Evolutionary conservation across 1,140 invertebrate genomes (phyloP), one percentile per base, ranked within the genome.

Genomic region (Anadara kagoshimensis): DNA sequence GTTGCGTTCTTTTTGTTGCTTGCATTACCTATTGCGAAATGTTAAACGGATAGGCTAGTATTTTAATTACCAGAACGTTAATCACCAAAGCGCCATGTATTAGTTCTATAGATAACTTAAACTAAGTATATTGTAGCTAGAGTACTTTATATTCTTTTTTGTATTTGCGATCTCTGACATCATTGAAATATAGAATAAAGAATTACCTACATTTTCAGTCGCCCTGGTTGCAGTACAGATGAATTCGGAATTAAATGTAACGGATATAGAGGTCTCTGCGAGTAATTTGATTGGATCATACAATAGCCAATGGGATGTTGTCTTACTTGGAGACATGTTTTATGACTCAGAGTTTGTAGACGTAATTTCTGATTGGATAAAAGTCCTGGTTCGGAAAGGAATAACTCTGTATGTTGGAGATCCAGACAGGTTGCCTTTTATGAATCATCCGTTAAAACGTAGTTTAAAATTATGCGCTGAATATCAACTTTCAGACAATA

Each of bases 291-390:
- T 80, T 53, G 74, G 76, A n/a, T 29, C 44, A 45, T 1, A 36
- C 5, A 12, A 57, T 53, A 43, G 47, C 16, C 14, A 64, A 18
- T 80, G 74, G 73, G 78, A 85, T 61, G 53, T 81, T 45, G 45
- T 85, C 20, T 61, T 85, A 26, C 51, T 85, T 20, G 83, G 83
- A n/a, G 83, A 85, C 49, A 85, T 85, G 83, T 81, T 85, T 67
- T 85, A 85, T 75, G 80, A 83, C 53, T 12, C 14, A 18, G 22
- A 76, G 11, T 79, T 83, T 72, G 56, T 68, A 11, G n/a, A 76
- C 20, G 43, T 45, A 1, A 70, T 85, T 10, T 68, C 36, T 53
- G 22, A 64, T 20, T 85, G 82, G 83, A 16, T 83, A 18, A 16
- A 59, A 7, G 3, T 24, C 5, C n/a, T 78, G 26, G 20, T 36